A percentile compares a stretch with the other conserved stretches of the same genome.
Evolutionary conservation across 2,113 vertebrate species (phyloP).

Genomic region (Erythrocercus mccallii): DNA sequence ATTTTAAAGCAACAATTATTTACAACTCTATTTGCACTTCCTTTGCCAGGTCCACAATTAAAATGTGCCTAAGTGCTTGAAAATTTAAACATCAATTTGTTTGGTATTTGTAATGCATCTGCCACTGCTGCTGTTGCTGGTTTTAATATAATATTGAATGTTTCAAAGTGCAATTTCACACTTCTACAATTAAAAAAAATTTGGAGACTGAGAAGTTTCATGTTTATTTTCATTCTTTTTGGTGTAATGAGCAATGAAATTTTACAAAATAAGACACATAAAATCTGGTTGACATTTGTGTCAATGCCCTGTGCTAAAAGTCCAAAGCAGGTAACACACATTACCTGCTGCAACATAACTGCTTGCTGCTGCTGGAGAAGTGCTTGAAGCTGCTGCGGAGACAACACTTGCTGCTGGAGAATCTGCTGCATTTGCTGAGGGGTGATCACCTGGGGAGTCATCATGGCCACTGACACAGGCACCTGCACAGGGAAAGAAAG

Average conservation of each 20-base stretch:
- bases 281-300: background rate
- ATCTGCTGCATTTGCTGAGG: slow-evolving; percentile 99
- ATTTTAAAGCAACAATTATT: slow-evolving; percentile 63
- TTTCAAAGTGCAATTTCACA: background rate
- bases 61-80: slow-evolving; percentile 49
- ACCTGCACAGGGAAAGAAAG: slow-evolving; percentile 77
- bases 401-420: slow-evolving; percentile 98
- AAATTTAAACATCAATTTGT: slow-evolving; percentile 61
- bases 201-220: background rate
- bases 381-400: slow-evolving; percentile 97
- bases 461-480: slow-evolving; percentile 99
- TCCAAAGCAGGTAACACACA: slow-evolving; percentile 79
- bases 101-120: slow-evolving; percentile 24
- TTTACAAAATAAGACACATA: background rate
- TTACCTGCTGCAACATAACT: slow-evolving; percentile 99
- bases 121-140: background rate
- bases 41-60: slow-evolving; percentile 62
- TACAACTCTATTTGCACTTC: slow-evolving; percentile 57
- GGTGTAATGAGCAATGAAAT: background rate
- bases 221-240: background rate
- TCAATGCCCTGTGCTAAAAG: background rate
- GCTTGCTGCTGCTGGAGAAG: slow-evolving; percentile 98
- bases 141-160: background rate
- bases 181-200: background rate
- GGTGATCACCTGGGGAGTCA: slow-evolving; percentile 99